phyloP scores from a whole-genome alignment of 2,797 vertebrate genomes.

The Sebastes wilsoni region DNA sequence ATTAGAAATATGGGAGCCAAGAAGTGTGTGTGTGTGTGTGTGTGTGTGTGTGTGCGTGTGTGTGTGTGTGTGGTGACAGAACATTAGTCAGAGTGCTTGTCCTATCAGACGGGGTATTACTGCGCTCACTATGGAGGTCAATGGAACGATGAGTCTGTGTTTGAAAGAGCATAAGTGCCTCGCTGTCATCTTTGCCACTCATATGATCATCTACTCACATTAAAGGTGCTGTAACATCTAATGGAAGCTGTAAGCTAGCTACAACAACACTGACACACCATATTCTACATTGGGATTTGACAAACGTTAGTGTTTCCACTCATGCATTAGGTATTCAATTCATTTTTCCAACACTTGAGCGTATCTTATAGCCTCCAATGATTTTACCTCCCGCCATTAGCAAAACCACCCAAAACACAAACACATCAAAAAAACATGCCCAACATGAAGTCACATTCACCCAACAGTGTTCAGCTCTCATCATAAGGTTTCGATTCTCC shows the following conservation, averaged over 20 bases:
- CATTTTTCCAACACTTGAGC: background rate
- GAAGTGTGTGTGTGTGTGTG: background rate
- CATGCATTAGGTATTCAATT: background rate
- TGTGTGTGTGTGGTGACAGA: constrained; percentile 9
- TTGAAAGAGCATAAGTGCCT: constrained; percentile 25
- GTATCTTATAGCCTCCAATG: background rate
- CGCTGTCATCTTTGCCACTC: constrained; percentile 26
- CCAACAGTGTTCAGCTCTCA: background rate
- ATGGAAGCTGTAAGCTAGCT: background rate
- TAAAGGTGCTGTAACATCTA: constrained; percentile 4
- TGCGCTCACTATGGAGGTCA: constrained; percentile 51
- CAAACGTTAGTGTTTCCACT: background rate
- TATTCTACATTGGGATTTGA: background rate
- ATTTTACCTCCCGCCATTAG: background rate
- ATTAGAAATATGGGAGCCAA: constrained; percentile 74
- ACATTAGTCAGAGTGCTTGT: constrained; percentile 51
- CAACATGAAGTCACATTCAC: background rate
- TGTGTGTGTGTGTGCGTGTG: background rate
- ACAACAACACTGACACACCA: background rate
- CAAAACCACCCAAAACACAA: background rate
- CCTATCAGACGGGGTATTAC: constrained; percentile 42
- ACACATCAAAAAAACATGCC: background rate
- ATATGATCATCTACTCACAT: constrained; percentile 7
- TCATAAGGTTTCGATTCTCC: background rate
- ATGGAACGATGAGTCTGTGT: constrained; percentile 46